A percentile compares a stretch with the other conserved stretches of the same genome.
phyloP scores from a whole-genome alignment of 2,113 vertebrate genomes.

The Terrapene triunguis region DNA sequence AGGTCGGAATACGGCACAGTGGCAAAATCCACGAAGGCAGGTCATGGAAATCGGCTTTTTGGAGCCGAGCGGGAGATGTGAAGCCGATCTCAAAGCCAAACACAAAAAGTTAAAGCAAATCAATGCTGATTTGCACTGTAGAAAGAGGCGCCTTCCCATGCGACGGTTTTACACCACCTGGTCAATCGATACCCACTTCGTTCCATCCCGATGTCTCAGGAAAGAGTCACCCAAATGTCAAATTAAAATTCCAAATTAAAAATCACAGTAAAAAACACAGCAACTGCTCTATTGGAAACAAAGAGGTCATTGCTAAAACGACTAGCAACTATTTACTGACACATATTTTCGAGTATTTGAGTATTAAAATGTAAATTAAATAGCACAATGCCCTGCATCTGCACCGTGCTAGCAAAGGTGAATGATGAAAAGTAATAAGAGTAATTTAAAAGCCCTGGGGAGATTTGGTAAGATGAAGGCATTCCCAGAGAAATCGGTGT shows the following conservation, averaged over 20 bases:
- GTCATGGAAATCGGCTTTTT: background rate
- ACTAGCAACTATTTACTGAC: background rate
- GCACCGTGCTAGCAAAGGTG: background rate
- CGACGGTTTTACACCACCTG: background rate
- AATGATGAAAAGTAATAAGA: background rate
- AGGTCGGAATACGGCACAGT: fast-evolving
- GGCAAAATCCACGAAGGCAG: fast-evolving
- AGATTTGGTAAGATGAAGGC: no score
- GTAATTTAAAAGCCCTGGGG: no score
- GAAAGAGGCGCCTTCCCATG: background rate
- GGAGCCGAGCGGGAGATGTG: fast-evolving
- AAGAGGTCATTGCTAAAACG: background rate
- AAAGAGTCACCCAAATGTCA: background rate
- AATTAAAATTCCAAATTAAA: background rate
- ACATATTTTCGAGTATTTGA: background rate
- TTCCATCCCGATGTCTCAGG: background rate
- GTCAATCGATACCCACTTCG: constrained; percentile 6
- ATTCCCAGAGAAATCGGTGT: no score
- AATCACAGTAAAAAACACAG: background rate
- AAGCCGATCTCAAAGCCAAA: background rate
- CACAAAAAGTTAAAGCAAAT: background rate
- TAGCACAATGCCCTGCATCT: background rate
- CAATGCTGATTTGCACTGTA: constrained; percentile 67
- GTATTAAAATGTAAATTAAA: background rate
- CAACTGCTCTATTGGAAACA: background rate